Conservation (phyloP, 2,888 invertebrate genomes). For the Thumatha senex region DNA sequence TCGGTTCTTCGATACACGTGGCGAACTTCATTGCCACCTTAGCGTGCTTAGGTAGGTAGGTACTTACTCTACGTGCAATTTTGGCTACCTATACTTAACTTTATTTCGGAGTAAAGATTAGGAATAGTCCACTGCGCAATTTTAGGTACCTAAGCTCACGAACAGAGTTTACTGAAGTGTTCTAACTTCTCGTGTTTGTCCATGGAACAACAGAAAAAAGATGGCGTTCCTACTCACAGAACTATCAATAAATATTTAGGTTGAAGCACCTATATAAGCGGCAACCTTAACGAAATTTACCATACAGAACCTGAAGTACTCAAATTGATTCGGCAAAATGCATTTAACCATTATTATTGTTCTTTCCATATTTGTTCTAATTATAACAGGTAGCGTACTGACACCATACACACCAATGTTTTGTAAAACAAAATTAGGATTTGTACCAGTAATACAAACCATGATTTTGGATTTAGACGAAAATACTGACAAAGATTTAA, state of each 20-base stretch:
- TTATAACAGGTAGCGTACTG: background rate
- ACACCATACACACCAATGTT: background rate
- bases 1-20: too few species aligned
- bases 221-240: background rate
- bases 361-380: background rate
- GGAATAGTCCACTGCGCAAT: too few species aligned
- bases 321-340: background rate
- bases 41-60: too few species aligned
- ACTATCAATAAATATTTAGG: background rate
- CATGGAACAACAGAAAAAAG: background rate
- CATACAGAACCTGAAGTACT: background rate
- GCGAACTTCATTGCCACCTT: too few species aligned
- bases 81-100: too few species aligned
- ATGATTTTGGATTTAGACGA: slow-evolving; percentile 15
- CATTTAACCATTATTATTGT: background rate
- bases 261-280: background rate
- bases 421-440: background rate
- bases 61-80: too few species aligned
- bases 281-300: background rate
- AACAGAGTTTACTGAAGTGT: too few species aligned
- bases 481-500: slow-evolving; percentile 5
- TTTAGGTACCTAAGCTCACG: too few species aligned
- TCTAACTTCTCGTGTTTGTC: background rate
- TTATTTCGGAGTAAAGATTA: too few species aligned
- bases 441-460: background rate